Base-by-base conservation (phyloP, 2,113 vertebrate species). In the Struthio camelus region DNA sequence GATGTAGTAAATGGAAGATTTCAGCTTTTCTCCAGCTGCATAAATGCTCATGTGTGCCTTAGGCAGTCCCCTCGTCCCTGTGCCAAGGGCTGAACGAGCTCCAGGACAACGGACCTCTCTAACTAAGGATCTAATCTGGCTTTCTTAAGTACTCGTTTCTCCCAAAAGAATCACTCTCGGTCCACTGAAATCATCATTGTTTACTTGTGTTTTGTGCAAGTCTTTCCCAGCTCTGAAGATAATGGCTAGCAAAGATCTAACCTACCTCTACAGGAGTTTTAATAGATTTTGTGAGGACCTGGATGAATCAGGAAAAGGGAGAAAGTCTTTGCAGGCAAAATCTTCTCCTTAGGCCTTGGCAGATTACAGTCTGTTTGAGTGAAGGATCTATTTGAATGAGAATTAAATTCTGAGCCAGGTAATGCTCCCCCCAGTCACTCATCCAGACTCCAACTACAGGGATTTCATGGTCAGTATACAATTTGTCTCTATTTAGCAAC, bases 21-120 rank as follows among this genome's bases (percentile, higher is more conserved):
- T 87, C 58, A 48, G 82, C 71, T 94, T 64, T 73, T 46, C 50
- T 92, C 46, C 70, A 81, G 77, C 71, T 75, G 42, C 32, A 70
- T 46, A 64, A 93, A 90, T 32, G 64, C 65, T 77, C 1, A 1
- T 19, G 64, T 0, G 0, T 54, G 82, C 92, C 87, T 28, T 30
- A 67, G 85, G 87, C 67, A 0, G 25, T 89, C 71, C 80, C 30
- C 16, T 83, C 50, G 3, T 59, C 30, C 22, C 3, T 1, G 8
- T 58, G 59, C 59, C 82, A 59, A 56, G 75, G 24, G 71, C 36
- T 0, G 2, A 82, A 91, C 3, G 58, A 76, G 59, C 48, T 80
- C 79, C 2, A 7, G 56, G 78, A 27, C 28, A 30, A 28, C 0
- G 0, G 44, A 28, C 34, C 32, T 67, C 54, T 5, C 66, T 73